These are phyloP conservation scores for Fissipunctia ypsillon DNA, from an alignment of 2,888 invertebrate species.

Conservation along the genomic window DNA sequence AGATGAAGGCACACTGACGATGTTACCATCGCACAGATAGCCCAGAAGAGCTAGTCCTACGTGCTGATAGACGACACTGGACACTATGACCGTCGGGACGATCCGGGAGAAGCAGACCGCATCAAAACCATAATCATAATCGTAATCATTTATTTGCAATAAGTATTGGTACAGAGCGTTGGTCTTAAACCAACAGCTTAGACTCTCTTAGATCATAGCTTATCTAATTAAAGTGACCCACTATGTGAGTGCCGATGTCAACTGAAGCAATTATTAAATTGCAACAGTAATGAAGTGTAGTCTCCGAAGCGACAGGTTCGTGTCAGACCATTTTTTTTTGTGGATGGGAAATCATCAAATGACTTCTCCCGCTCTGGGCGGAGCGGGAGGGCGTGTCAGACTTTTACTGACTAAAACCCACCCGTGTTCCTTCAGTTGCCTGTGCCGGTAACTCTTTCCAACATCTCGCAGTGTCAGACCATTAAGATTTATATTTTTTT, in stretches of 20 bases:
- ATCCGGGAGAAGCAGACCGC: neutral
- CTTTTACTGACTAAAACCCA: no score
- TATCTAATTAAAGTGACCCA: neutral
- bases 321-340: neutral
- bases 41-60: neutral
- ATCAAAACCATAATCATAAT: no score
- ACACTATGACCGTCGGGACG: neutral
- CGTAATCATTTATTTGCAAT: no score
- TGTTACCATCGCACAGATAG: neutral
- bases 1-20: slow-evolving; percentile 24
- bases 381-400: no score
- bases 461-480: no score
- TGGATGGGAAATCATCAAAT: no score
- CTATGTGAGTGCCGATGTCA: neutral
- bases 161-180: no score
- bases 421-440: no score
- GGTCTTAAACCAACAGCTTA: neutral
- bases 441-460: no score
- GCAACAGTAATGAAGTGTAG: neutral
- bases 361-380: no score
- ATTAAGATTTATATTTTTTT: neutral
- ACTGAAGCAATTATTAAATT: neutral
- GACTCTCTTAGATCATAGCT: neutral
- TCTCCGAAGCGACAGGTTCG: no score
- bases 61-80: neutral